Conservation (phyloP, 2,797 vertebrate species). For the Microcaecilia unicolor region DNA sequence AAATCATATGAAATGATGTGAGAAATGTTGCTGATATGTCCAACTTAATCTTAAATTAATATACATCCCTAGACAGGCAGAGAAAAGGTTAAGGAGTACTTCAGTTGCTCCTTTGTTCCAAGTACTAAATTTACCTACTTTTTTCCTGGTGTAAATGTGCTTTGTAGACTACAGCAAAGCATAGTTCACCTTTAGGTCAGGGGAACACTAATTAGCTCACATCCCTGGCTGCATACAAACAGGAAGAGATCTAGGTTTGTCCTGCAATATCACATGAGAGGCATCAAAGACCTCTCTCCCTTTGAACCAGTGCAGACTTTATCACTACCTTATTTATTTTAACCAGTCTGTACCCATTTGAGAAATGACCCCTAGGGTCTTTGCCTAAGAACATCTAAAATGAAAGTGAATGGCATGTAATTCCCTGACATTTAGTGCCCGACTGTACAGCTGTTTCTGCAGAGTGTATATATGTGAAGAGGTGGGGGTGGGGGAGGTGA, state of each 20-base stretch:
- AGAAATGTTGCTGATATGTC: no score
- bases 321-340: constrained; percentile 15
- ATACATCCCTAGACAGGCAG: no score
- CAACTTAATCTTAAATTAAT: no score
- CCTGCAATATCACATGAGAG: constrained; percentile 15
- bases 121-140: constrained; percentile 48
- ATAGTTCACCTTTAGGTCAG: constrained; percentile 49
- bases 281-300: constrained; percentile 26
- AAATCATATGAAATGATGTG: no score
- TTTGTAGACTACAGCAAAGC: constrained; percentile 36
- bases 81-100: no score
- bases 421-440: no score
- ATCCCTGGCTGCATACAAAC: constrained; percentile 34
- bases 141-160: constrained; percentile 44
- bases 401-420: not conserved
- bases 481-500: not conserved
- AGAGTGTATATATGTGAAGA: not conserved
- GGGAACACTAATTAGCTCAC: constrained; percentile 34
- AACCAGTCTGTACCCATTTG: constrained; percentile 8
- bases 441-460: not conserved
- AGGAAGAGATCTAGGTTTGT: constrained; percentile 20
- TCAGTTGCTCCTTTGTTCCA: no score
- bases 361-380: constrained; percentile 1
- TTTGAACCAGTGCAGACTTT: constrained; percentile 7
- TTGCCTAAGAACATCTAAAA: no score